These are phyloP conservation scores for Clarias fuscus DNA, from an alignment of 2,797 vertebrate genomes.

Conservation along the genomic window DNA sequence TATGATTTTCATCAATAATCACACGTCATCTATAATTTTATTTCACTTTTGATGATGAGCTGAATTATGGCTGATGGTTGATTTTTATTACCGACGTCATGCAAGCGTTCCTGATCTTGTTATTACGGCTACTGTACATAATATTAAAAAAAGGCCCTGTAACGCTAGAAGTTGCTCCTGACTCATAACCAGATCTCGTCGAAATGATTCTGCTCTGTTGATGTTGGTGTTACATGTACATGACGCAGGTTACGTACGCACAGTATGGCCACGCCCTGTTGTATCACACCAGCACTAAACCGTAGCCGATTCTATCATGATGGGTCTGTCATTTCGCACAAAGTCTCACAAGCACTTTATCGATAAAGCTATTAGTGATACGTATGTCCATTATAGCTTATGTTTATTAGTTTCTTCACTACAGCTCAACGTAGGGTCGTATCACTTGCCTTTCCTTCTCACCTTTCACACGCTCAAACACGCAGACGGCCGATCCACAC, in stretches of 20 bases:
- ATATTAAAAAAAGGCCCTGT: not conserved
- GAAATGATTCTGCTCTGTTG: not conserved
- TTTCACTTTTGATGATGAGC: not conserved
- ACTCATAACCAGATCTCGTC: not conserved
- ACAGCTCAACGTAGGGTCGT: not conserved
- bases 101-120: not conserved
- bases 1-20: not conserved
- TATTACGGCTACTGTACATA: too few relatives aligned
- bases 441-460: constrained; percentile 7
- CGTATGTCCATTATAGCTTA: not conserved
- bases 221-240: not conserved
- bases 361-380: too few relatives aligned
- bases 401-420: not conserved
- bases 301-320: not conserved
- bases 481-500: not conserved
- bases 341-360: not conserved
- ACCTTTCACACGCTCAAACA: constrained; percentile 45
- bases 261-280: not conserved
- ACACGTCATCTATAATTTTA: not conserved
- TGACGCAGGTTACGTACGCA: not conserved
- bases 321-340: not conserved
- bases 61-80: not conserved
- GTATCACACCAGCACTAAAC: not conserved
- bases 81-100: not conserved
- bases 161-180: not conserved